Evolutionary conservation across 2,113 vertebrate genomes (phyloP).

Genomic region (Salminus brasiliensis): DNA sequence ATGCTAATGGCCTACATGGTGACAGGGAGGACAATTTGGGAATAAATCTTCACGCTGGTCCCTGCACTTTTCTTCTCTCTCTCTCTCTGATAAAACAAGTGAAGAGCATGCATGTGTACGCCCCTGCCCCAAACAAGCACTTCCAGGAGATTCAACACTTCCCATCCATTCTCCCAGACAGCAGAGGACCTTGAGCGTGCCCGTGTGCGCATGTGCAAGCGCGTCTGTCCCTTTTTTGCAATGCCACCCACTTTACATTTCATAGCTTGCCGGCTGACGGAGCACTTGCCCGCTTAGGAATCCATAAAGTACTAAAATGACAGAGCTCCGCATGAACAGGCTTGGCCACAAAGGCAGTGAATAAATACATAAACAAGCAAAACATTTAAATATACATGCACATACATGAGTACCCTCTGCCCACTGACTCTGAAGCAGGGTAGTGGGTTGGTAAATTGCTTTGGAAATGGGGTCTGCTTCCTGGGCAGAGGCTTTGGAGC

Average conservation of each 20-base stretch:
- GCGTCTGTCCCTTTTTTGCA: conserved; percentile 18
- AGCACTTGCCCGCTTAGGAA: conserved; percentile 34
- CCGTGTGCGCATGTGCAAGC: conserved; percentile 28
- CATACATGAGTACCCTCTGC: conserved; percentile 44
- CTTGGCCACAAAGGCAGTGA: conserved; percentile 16
- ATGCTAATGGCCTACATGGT: conserved; percentile 18
- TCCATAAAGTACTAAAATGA: conserved; percentile 41
- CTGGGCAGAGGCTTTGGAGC: conserved; percentile 38
- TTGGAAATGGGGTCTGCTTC: conserved; percentile 46
- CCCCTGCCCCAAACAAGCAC: conserved; percentile 25
- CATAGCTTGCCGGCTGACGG: conserved; percentile 34
- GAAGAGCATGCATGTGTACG: not conserved
- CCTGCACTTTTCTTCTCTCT: not conserved
- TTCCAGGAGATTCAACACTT: conserved; percentile 38
- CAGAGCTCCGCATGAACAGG: conserved; percentile 32
- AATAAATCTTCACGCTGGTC: not conserved
- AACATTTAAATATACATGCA: conserved; percentile 47
- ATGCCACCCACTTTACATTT: conserved; percentile 37
- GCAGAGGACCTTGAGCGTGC: conserved; percentile 33
- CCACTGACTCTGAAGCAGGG: conserved; percentile 39
- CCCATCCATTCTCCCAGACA: conserved; percentile 19
- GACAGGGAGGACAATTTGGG: not conserved
- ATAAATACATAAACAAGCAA: conserved; percentile 55
- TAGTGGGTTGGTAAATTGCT: conserved; percentile 53
- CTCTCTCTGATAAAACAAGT: conserved; percentile 11